Percentiles rank a stretch among this genome's conserved stretches.
Evolutionary conservation across 1,140 invertebrate species (phyloP).

Genomic region (Lordiphosa mommai): DNA sequence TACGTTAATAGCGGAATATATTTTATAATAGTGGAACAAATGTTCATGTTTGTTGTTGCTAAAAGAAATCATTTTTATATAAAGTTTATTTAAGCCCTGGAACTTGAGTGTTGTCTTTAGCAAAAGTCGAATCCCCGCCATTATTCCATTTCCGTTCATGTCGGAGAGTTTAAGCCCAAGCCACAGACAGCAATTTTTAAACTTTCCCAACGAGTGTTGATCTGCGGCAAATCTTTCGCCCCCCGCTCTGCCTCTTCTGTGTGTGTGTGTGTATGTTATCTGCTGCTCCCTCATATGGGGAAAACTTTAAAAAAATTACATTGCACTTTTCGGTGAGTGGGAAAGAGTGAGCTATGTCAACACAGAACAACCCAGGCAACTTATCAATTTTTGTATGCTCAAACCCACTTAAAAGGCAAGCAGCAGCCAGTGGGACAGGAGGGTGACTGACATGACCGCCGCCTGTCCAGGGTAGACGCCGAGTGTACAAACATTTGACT

Average conservation of each 20-base stretch:
- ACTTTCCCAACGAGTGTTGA: constrained; percentile 26
- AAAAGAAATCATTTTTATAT: too few relatives aligned
- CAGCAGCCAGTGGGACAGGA: constrained; percentile 4
- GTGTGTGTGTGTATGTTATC: constrained; percentile 4
- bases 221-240: constrained; percentile 26
- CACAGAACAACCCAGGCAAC: constrained; percentile 38
- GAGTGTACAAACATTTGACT: constrained; percentile 59
- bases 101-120: too few relatives aligned
- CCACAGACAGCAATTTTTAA: constrained; percentile 49
- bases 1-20: too few relatives aligned
- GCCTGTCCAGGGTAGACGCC: neutral
- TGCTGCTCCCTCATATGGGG: constrained; percentile 6
- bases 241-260: too few relatives aligned
- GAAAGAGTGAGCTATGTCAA: constrained; percentile 44
- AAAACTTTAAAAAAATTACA: constrained; percentile 43
- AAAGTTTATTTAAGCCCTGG: too few relatives aligned
- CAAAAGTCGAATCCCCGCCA: too few relatives aligned
- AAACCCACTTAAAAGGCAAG: constrained; percentile 37
- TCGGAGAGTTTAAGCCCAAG: constrained; percentile 29
- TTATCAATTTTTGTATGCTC: constrained; percentile 57
- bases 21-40: too few relatives aligned
- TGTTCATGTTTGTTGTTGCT: too few relatives aligned
- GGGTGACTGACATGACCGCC: neutral
- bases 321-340: constrained; percentile 29
- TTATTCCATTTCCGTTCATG: constrained; percentile 14